Base-by-base conservation (phyloP, 2,113 vertebrate species). In the Eurypyga helias region DNA sequence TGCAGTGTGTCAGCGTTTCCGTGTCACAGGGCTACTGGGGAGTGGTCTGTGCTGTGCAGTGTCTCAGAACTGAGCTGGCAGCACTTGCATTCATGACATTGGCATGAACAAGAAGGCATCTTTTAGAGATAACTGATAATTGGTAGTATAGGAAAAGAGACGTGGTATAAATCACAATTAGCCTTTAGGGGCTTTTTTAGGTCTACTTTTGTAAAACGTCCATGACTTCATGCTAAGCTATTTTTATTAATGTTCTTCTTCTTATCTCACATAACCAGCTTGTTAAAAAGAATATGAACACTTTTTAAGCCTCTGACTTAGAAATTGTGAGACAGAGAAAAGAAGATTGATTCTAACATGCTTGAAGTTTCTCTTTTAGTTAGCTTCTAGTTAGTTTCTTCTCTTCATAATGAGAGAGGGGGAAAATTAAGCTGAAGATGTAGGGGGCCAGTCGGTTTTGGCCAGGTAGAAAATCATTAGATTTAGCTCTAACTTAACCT, bases 251-350 rank as follows among this genome's bases (percentile, higher is more conserved):
- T 90, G 90, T 91, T 84, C 82, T 72, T 73, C 65, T 1, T 70
- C 95, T 97, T 97, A 97, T 97, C 97, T 95, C 73, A 0, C 80
- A 65, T 93, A 95, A 94, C 94, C 96, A 97, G 96, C 96, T 97
- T 97, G 94, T 91, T 89, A 93, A 94, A 41, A 90, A 94, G 85
- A 57, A 95, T 94, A 83, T 73, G 75, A 93, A 49, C 83, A 71
- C 62, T 95, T 91, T 83, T 94, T 94, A 97, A 97, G 94, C 92
- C 73, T 82, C 81, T 87, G 80, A 45, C 94, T 92, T 97, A 65
- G 51, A 96, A 84, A 95, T 87, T 71, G 34, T 57, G 72, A 95
- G 89, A 87, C 94, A 62, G 73, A 87, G 95, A 92, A 96, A 97
- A 86, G 91, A 93, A 92, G 95, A 96, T 95, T 94, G 95, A 95